Conservation (phyloP, 2,113 vertebrate genomes). For the Crotalus horridus region DNA sequence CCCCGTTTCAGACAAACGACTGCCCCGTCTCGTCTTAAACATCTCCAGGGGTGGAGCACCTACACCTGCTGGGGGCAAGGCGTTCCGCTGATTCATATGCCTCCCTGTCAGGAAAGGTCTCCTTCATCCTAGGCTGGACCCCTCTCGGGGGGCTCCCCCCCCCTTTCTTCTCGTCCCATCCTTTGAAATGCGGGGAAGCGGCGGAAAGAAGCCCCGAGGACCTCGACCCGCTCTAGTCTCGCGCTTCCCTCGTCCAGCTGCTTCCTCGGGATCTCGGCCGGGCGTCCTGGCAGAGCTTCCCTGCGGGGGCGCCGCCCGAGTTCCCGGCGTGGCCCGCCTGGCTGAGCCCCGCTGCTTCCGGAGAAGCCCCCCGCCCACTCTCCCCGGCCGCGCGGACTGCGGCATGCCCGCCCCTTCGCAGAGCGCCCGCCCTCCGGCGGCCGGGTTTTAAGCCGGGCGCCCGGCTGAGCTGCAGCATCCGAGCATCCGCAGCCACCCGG, state of each 20-base stretch:
- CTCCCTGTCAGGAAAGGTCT: no score
- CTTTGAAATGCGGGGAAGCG: background rate
- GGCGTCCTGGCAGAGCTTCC: background rate
- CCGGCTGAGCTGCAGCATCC: background rate
- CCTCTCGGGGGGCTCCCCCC: background rate
- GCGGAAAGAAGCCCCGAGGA: background rate
- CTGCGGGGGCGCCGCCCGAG: background rate
- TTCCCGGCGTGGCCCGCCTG: background rate
- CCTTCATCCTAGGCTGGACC: no score
- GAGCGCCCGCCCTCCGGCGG: background rate
- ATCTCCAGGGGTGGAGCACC: no score
- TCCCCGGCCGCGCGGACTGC: background rate
- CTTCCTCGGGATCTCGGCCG: background rate
- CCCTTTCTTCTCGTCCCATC: background rate
- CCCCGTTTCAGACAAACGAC: no score
- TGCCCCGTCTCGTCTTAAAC: no score
- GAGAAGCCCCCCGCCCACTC: background rate
- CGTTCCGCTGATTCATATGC: no score
- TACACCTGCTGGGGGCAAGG: no score
- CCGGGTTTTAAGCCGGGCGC: background rate
- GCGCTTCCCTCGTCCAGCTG: background rate
- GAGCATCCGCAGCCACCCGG: background rate
- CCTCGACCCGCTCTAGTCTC: no score
- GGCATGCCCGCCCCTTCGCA: background rate
- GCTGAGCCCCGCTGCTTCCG: background rate